A percentile compares a stretch with the other conserved stretches of the same genome.
Conservation (phyloP, 1,140 invertebrate genomes). For the Gerris buenoi region DNA sequence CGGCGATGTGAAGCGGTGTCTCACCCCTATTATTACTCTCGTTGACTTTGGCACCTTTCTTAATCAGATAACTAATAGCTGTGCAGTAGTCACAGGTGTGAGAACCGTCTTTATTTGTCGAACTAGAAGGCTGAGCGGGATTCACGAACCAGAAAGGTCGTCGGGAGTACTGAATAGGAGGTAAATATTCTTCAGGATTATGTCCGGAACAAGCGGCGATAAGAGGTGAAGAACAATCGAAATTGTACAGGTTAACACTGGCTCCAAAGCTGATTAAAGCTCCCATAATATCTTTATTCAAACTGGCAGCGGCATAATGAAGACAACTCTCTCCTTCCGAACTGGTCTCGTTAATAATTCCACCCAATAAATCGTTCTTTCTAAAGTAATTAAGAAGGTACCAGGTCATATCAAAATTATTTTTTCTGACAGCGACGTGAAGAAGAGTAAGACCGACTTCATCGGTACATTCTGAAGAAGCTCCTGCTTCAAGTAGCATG, state of each 20-base stretch:
- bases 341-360: not conserved
- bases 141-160: not conserved
- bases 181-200: not conserved
- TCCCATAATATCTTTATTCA: not conserved
- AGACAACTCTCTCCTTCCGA: not conserved
- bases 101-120: not conserved
- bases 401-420: not conserved
- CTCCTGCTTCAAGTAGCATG: not conserved
- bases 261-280: not conserved
- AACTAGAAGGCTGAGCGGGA: not conserved
- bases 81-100: not conserved
- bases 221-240: not conserved
- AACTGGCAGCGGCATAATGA: not conserved
- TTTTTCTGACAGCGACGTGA: not conserved
- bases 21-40: not conserved
- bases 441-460: not conserved
- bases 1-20: not conserved
- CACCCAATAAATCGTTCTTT: not conserved
- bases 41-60: not conserved
- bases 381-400: not conserved
- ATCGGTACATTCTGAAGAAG: not conserved
- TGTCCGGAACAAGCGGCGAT: not conserved
- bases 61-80: not conserved
- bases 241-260: not conserved
- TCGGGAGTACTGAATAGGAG: not conserved